A percentile compares a stretch with the other conserved stretches of the same genome.
These are phyloP conservation scores for Semaprochilodus insignis DNA, from an alignment of 2,797 vertebrate genomes.

Conservation along the genomic window DNA sequence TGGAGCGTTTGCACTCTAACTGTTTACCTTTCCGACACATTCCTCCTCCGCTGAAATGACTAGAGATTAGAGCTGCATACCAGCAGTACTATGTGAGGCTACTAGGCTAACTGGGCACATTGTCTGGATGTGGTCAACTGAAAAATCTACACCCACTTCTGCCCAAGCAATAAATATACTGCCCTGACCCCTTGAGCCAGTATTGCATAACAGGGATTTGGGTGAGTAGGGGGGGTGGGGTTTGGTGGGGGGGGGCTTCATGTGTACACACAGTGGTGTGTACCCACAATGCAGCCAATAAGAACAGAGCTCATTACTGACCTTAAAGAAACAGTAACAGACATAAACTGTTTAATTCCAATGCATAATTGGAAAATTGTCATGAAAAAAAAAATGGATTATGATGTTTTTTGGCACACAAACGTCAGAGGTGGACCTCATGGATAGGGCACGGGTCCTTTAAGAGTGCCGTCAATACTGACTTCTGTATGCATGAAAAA, in stretches of 20 bases:
- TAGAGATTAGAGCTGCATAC: conserved; percentile 57
- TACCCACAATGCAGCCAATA: too few relatives aligned
- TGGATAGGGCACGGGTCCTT: too few relatives aligned
- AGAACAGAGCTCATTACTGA: too few relatives aligned
- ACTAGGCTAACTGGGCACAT: conserved; percentile 35
- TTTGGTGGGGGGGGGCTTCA: neutral
- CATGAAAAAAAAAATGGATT: too few relatives aligned
- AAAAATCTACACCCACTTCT: conserved; percentile 38
- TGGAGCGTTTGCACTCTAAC: conserved; percentile 5
- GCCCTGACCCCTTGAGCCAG: neutral
- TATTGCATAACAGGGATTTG: conserved; percentile 27
- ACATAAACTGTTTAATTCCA: too few relatives aligned
- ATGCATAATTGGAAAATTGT: too few relatives aligned
- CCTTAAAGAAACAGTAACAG: too few relatives aligned
- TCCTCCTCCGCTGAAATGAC: conserved; percentile 49
- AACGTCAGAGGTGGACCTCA: too few relatives aligned
- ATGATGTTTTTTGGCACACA: too few relatives aligned
- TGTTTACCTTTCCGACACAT: conserved; percentile 58
- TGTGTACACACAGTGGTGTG: too few relatives aligned
- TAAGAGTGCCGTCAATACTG: too few relatives aligned
- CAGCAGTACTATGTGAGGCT: conserved; percentile 48
- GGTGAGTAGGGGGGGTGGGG: neutral
- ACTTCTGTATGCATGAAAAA: too few relatives aligned
- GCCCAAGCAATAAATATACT: conserved; percentile 35
- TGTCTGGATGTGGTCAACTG: conserved; percentile 45